Conservation (phyloP, 2,797 vertebrate species). For the Naso thynnoides region DNA sequence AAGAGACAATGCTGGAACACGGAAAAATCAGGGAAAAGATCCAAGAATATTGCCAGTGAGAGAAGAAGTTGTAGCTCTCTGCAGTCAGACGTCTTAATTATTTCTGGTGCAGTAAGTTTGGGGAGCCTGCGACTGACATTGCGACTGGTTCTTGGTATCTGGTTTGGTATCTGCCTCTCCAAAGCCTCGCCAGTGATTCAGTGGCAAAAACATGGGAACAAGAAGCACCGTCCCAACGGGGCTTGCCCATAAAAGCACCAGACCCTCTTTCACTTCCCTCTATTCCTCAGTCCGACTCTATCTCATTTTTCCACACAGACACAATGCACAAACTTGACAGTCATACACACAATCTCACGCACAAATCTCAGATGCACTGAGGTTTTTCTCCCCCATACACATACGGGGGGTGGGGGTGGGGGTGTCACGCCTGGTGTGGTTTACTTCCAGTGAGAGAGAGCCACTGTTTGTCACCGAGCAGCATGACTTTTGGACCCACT, state of each 20-base stretch:
- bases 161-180: constrained; percentile 60
- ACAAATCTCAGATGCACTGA: constrained; percentile 5
- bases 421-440: constrained; percentile 6
- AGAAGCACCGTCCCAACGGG: constrained; percentile 53
- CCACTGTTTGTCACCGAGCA: constrained; percentile 69
- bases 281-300: neutral
- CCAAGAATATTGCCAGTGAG: constrained; percentile 9
- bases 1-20: constrained; percentile 13
- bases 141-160: constrained; percentile 57
- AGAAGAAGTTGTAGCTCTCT: constrained; percentile 40
- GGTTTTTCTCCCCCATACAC: neutral
- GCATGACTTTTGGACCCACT: constrained; percentile 68
- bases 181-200: constrained; percentile 43
- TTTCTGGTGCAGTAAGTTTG: constrained; percentile 70
- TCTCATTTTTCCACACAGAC: neutral
- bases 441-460: constrained; percentile 49
- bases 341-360: neutral
- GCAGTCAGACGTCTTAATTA: constrained; percentile 74
- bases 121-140: constrained; percentile 57
- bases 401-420: neutral
- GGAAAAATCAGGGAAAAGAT: constrained; percentile 1
- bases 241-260: constrained; percentile 40
- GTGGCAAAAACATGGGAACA: constrained; percentile 20
- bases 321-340: constrained; percentile 9
- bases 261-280: constrained; percentile 33